phyloP scores from a whole-genome alignment of 2,113 vertebrate genomes.

The Malurus cyaneus region DNA sequence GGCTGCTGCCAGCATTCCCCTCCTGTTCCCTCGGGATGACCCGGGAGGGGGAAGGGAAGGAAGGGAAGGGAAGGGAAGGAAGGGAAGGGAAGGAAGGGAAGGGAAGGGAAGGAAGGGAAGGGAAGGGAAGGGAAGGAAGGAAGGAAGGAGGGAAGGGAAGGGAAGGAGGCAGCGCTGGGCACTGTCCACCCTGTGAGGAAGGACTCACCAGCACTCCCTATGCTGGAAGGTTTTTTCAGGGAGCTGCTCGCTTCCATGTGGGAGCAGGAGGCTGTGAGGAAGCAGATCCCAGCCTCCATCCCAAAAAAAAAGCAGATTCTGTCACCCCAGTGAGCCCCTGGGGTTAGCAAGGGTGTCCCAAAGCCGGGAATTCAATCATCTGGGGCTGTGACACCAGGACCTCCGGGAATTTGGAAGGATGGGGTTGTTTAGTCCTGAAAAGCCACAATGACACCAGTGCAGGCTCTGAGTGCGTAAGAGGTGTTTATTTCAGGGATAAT shows the following conservation, averaged over 20 bases:
- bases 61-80: not conserved
- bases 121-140: too few relatives aligned
- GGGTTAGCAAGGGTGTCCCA: not conserved
- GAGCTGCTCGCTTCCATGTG: rapidly evolving
- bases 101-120: not conserved
- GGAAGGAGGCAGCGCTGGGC: not conserved
- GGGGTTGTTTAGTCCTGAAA: not conserved
- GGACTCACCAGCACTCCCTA: not conserved
- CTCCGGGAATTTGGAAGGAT: not conserved
- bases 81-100: not conserved
- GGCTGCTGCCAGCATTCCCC: not conserved
- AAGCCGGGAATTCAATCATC: not conserved
- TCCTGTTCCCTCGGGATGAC: not conserved
- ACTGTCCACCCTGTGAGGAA: rapidly evolving
- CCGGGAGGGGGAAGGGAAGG: not conserved
- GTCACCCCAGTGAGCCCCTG: rapidly evolving
- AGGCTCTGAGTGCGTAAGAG: rapidly evolving
- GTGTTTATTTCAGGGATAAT: not conserved
- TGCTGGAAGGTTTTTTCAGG: not conserved
- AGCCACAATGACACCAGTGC: not conserved
- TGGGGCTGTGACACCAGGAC: not conserved
- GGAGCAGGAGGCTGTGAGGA: not conserved
- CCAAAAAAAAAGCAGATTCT: too few relatives aligned
- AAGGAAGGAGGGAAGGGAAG: not conserved
- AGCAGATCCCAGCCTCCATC: not conserved